These are phyloP conservation scores for Alcedo atthis DNA, from an alignment of 2,797 vertebrate species.

Conservation along the genomic window DNA sequence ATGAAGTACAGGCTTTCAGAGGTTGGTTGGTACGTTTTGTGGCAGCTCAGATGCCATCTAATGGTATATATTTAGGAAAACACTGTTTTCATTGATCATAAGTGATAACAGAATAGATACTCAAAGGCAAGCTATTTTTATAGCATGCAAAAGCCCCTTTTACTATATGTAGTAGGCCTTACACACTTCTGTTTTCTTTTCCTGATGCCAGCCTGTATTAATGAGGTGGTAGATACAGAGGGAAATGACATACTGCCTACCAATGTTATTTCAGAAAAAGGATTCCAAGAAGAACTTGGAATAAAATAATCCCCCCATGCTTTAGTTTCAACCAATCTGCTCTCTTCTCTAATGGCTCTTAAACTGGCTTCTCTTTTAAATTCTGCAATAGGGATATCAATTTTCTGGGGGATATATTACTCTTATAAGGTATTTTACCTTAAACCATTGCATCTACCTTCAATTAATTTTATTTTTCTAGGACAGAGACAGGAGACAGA, in stretches of 20 bases:
- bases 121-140: background rate
- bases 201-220: conserved; percentile 47
- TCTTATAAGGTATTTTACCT: background rate
- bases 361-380: background rate
- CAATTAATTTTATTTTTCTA: background rate
- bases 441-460: background rate
- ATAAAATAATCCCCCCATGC: background rate
- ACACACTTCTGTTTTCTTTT: background rate
- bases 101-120: background rate
- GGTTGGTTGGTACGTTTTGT: background rate
- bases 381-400: background rate
- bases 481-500: background rate
- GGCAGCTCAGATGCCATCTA: background rate
- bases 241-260: conserved; percentile 56
- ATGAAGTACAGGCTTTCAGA: background rate
- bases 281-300: conserved; percentile 39
- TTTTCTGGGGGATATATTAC: background rate
- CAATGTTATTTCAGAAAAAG: conserved; percentile 33
- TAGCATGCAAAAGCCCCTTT: background rate
- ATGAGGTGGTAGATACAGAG: conserved; percentile 39
- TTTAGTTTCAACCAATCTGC: background rate
- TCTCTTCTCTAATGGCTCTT: background rate
- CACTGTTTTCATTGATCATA: background rate
- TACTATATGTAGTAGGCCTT: background rate
- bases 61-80: background rate